These are phyloP conservation scores for Ptychadena robeensis DNA, from an alignment of 2,797 vertebrate genomes.

Conservation along the genomic window DNA sequence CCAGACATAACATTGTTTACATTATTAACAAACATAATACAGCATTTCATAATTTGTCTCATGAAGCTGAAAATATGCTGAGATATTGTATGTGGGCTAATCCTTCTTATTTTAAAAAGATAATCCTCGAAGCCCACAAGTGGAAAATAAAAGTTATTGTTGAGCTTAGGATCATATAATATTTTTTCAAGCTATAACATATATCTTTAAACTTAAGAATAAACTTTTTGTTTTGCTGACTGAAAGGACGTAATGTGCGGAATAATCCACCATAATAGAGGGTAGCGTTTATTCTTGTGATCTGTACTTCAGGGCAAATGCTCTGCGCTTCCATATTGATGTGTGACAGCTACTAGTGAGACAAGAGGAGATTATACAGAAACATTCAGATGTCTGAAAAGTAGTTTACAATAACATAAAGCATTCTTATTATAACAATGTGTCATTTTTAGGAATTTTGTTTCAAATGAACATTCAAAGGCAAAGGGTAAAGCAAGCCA, in stretches of 20 bases:
- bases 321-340: background rate
- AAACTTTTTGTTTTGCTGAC: slow-evolving; percentile 13
- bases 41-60: slow-evolving; percentile 12
- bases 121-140: slow-evolving; percentile 40
- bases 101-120: slow-evolving; percentile 30
- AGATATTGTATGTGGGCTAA: slow-evolving; percentile 44
- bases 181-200: slow-evolving; percentile 53
- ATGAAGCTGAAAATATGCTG: slow-evolving; percentile 44
- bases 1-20: slow-evolving; percentile 50
- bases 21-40: slow-evolving; percentile 42
- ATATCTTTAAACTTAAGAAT: slow-evolving; percentile 33
- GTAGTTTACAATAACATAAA: background rate
- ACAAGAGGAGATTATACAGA: background rate
- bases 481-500: no score
- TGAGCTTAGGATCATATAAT: slow-evolving; percentile 22
- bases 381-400: slow-evolving; percentile 29
- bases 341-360: background rate
- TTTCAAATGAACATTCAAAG: background rate
- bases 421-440: background rate
- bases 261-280: slow-evolving; percentile 38
- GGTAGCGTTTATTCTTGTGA: slow-evolving; percentile 9
- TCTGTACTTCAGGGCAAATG: slow-evolving; percentile 26
- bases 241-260: slow-evolving; percentile 32
- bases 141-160: slow-evolving; percentile 31
- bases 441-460: no score